phyloP scores from a whole-genome alignment of 2,888 invertebrate genomes.

The Trissolcus japonicus region DNA sequence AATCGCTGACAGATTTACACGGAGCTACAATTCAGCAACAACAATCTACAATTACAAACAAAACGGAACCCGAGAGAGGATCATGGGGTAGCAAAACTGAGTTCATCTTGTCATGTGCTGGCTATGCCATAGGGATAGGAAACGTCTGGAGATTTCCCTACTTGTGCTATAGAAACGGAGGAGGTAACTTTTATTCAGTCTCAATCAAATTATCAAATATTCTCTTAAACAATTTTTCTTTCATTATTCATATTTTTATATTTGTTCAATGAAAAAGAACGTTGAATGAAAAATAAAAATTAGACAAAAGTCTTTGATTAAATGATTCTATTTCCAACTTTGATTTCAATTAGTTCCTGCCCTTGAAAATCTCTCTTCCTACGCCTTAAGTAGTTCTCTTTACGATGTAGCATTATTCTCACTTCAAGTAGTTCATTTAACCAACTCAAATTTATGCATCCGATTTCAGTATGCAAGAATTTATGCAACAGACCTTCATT shows the following conservation, averaged over 20 bases:
- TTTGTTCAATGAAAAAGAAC: slow-evolving; percentile 16
- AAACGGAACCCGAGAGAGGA: slow-evolving; percentile 77
- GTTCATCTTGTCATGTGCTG: slow-evolving; percentile 88
- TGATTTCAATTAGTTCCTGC: slow-evolving; percentile 61
- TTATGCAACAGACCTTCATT: not conserved
- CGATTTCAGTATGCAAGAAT: not conserved
- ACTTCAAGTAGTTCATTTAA: slow-evolving; percentile 39
- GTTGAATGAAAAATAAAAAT: slow-evolving; percentile 58
- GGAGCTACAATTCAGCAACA: slow-evolving; percentile 6
- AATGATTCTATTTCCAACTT: slow-evolving; percentile 62
- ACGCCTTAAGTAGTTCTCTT: slow-evolving; percentile 32
- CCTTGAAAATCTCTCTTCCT: slow-evolving; percentile 63
- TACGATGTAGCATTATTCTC: slow-evolving; percentile 24
- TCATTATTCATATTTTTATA: not conserved
- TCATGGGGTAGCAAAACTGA: slow-evolving; percentile 86
- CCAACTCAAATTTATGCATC: not conserved
- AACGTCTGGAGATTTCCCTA: slow-evolving; percentile 93
- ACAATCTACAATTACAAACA: slow-evolving; percentile 24
- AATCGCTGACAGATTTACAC: slow-evolving; percentile 13
- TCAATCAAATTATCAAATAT: slow-evolving; percentile 59
- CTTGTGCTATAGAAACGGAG: slow-evolving; percentile 90
- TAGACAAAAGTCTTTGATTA: slow-evolving; percentile 63
- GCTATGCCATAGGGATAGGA: slow-evolving; percentile 90
- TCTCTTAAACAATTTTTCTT: not conserved
- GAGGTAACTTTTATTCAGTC: slow-evolving; percentile 78